phyloP scores from a whole-genome alignment of 2,113 vertebrate genomes.

The Phyllostomus discolor region DNA sequence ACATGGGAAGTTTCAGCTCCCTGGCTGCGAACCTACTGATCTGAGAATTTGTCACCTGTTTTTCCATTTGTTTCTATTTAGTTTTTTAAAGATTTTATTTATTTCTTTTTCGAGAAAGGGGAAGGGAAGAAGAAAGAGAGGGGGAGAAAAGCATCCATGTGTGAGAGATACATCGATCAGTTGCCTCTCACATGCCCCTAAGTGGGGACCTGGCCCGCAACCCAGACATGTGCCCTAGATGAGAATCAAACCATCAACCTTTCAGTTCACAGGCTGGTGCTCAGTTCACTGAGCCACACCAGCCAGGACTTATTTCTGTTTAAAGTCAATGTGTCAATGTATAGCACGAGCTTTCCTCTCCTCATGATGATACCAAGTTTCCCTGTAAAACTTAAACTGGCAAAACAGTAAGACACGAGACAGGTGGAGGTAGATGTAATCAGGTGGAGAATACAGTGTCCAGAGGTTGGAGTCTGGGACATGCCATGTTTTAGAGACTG shows the following conservation, averaged over 20 bases:
- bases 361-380: background rate
- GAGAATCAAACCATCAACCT: no score
- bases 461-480: background rate
- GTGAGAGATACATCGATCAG: no score
- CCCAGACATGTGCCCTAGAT: no score
- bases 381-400: background rate
- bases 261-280: no score
- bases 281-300: no score
- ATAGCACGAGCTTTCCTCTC: background rate
- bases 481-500: background rate
- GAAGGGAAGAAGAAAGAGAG: no score
- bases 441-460: background rate
- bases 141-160: no score
- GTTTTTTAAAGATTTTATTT: no score
- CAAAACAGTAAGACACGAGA: background rate
- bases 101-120: no score
- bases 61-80: background rate
- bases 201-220: no score
- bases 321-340: background rate
- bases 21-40: background rate
- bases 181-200: no score
- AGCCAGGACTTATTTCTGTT: background rate
- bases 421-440: background rate
- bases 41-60: background rate
- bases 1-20: background rate